Evolutionary conservation across 35 echinoderm and acorn worm species (phyloP).

Genomic region (Eucidaris tribuloides): DNA sequence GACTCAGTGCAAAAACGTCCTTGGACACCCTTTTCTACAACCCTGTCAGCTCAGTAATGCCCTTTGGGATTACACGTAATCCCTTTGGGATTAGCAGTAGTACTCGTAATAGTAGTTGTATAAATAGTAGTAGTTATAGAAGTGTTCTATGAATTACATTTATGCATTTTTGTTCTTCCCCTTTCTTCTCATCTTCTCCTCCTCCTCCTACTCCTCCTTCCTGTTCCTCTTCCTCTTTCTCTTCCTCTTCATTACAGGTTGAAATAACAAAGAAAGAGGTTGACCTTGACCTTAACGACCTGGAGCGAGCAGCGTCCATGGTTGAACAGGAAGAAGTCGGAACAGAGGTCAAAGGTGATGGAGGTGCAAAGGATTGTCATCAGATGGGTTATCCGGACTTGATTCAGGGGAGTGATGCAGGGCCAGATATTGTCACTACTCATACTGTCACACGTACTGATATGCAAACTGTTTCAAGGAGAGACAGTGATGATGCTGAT

Average conservation of each 20-base stretch:
- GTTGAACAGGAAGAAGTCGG: conserved; percentile 35
- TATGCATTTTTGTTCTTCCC: neutral
- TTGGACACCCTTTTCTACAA: too few relatives aligned
- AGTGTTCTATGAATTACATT: neutral
- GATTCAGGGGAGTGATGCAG: neutral
- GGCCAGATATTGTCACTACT: neutral
- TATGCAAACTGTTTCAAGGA: neutral
- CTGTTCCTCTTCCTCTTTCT: too few relatives aligned
- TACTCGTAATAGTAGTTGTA: too few relatives aligned
- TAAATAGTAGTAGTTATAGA: neutral
- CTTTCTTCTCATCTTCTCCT: neutral
- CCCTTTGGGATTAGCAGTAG: neutral
- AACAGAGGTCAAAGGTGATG: neutral
- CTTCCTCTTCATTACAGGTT: conserved; percentile 19
- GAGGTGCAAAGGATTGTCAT: neutral
- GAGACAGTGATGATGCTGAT: too few relatives aligned
- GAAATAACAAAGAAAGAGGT: conserved; percentile 51
- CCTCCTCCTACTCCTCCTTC: too few relatives aligned
- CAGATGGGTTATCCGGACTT: neutral
- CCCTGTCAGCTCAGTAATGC: neutral
- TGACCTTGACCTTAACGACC: conserved; percentile 54
- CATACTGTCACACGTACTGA: neutral
- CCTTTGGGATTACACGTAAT: neutral
- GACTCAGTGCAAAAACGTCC: too few relatives aligned
- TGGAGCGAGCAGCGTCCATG: conserved; percentile 50